Percentiles rank a stretch among this genome's conserved stretches.
phyloP scores from a whole-genome alignment of 1,140 invertebrate genomes.

The Neoseiulus cucumeris region DNA sequence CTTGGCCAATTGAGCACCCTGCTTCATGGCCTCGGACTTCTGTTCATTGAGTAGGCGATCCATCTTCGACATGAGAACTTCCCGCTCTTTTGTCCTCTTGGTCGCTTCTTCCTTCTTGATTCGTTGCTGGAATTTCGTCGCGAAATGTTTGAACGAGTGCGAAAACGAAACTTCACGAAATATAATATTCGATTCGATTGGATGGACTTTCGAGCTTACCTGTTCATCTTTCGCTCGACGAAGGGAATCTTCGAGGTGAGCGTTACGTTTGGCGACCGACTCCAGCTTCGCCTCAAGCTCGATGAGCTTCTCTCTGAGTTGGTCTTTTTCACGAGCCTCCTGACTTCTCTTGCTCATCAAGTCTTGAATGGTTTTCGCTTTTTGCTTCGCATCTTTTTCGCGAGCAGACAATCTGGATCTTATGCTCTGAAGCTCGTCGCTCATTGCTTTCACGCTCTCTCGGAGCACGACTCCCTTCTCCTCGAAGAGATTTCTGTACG shows the following conservation, averaged over 20 bases:
- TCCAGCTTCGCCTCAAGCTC: not conserved
- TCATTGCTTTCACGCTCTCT: not conserved
- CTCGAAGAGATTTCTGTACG: not conserved
- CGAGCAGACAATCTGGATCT: not conserved
- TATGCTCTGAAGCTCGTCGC: not conserved
- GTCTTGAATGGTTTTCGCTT: conserved; percentile 3
- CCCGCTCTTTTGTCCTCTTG: not conserved
- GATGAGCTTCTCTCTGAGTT: not conserved
- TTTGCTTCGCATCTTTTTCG: not conserved
- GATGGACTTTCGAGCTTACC: not conserved
- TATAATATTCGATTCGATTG: not conserved
- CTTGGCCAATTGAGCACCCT: not conserved
- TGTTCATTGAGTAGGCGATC: not conserved
- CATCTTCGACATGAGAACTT: not conserved
- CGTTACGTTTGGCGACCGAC: not conserved
- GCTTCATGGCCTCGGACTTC: not conserved
- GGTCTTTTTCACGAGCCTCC: not conserved
- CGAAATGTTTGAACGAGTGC: not conserved
- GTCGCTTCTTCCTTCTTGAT: not conserved
- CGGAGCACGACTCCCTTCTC: not conserved
- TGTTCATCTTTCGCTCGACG: not conserved
- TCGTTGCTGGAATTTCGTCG: not conserved
- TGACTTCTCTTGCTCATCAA: not conserved
- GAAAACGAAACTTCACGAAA: not conserved
- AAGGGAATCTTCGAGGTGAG: not conserved